Evolutionary conservation across 2,113 vertebrate species (phyloP).

Genomic region (Apistogramma diplotaenia): DNA sequence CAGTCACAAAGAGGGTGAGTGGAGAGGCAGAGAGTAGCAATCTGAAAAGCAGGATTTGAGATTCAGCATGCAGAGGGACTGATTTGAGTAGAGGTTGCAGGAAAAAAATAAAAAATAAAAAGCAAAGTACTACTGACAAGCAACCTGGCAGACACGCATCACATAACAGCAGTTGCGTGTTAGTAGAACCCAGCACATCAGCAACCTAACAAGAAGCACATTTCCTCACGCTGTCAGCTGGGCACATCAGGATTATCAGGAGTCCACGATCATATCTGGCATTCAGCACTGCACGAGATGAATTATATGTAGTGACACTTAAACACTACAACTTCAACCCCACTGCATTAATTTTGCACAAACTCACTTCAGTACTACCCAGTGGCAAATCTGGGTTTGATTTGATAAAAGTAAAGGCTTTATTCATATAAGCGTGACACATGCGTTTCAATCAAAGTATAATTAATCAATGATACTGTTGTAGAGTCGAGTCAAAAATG

Average conservation of each 20-base stretch:
- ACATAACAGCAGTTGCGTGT: neutral
- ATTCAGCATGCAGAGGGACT: neutral
- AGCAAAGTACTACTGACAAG: neutral
- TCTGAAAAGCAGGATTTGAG: neutral
- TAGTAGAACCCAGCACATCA: neutral
- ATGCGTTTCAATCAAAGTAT: neutral
- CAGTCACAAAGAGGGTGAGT: neutral
- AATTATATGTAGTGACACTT: conserved; percentile 28
- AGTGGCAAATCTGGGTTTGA: neutral
- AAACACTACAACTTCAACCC: conserved; percentile 18
- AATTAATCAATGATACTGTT: neutral
- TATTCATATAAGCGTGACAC: neutral
- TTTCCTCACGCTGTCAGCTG: conserved; percentile 31
- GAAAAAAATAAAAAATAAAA: too few relatives aligned
- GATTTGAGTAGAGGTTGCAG: neutral
- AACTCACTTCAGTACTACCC: neutral
- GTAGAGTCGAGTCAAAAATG: neutral
- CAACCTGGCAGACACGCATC: neutral
- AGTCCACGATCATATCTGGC: conserved; percentile 24
- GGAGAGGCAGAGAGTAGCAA: neutral
- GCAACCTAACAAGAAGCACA: conserved; percentile 7
- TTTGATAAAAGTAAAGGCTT: neutral
- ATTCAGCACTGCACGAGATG: neutral
- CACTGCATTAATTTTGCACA: conserved; percentile 7
- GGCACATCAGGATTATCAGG: conserved; percentile 44